Evolutionary conservation across 2,888 invertebrate genomes (phyloP), one percentile per base, ranked within the genome.

Genomic region (Hylaea fasciaria): DNA sequence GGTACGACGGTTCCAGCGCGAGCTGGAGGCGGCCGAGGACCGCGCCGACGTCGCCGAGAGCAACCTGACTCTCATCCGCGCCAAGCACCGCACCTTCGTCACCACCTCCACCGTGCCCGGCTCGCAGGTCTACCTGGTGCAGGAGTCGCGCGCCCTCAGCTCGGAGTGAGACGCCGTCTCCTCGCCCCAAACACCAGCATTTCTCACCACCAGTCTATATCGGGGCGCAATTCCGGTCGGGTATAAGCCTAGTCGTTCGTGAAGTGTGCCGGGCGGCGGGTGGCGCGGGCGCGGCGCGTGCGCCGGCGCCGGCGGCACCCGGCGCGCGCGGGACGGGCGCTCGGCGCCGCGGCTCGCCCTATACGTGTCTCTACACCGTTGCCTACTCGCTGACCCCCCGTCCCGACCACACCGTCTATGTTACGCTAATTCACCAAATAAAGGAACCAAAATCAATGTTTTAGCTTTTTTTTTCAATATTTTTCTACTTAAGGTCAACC

Each of bases 21-120:
- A 99, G 93, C 93, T 99, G 86, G 98, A 99, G 89, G 98, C 98
- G 54, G 98, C 98, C 73, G 98, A 99, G 90, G 98, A 98, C 91
- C 97, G 98, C 77, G 98, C 98, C 78, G 98, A 98, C 81, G 95
- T 95, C 77, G 98, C 98, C 77, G 98, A 98, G 93, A 97, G 96
- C 94, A 98, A 97, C 92, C 94, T 98, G 87, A 96, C 96, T 78
- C 94, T 98, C 90, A 98, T 98, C 94, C 96, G 98, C 82, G 98
- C 98, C 93, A 98, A 99, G 94, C 98, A 98, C 94, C 98, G 98
- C 94, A 97, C 98, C 89, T 98, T 98, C 93, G 98, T 98, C 84
- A 98, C 98, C 94, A 97, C 97, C 89, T 97, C 96, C 89, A 95
- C 96, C 77, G 96, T 97, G 80, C 97, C 97, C 90, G 97, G 97